These are phyloP conservation scores for Apamea crenata DNA, from an alignment of 2,888 invertebrate genomes.

Conservation along the genomic window DNA sequence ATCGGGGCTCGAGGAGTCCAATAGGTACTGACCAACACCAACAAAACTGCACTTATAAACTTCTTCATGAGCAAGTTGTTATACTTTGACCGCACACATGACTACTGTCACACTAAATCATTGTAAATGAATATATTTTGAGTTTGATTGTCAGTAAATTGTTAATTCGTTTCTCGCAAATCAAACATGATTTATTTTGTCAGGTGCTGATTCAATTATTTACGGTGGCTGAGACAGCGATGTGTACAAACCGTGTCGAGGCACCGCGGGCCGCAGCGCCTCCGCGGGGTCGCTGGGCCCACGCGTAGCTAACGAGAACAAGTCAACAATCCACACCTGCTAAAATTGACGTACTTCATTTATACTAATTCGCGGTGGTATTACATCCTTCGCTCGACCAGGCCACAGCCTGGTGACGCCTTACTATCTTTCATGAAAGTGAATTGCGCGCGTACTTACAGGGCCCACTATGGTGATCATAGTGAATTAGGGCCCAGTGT, in stretches of 20 bases:
- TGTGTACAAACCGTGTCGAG: neutral
- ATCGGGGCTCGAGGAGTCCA: neutral
- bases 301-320: neutral
- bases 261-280: neutral
- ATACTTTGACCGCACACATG: neutral
- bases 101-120: neutral
- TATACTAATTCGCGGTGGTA: neutral
- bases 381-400: too few relatives aligned
- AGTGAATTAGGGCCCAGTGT: too few relatives aligned
- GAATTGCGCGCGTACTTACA: too few relatives aligned
- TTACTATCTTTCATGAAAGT: too few relatives aligned
- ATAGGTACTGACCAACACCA: slow-evolving; percentile 9
- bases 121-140: neutral
- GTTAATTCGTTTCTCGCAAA: neutral
- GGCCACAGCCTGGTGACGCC: too few relatives aligned
- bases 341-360: neutral
- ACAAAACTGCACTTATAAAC: slow-evolving; percentile 1
- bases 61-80: slow-evolving; percentile 4
- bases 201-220: slow-evolving; percentile 8
- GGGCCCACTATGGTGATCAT: too few relatives aligned
- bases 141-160: neutral
- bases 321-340: neutral
- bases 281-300: neutral
- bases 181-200: slow-evolving; percentile 3
- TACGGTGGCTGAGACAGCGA: neutral